These are phyloP conservation scores for Pandemis corylana DNA, from an alignment of 2,888 invertebrate species.

Conservation along the genomic window DNA sequence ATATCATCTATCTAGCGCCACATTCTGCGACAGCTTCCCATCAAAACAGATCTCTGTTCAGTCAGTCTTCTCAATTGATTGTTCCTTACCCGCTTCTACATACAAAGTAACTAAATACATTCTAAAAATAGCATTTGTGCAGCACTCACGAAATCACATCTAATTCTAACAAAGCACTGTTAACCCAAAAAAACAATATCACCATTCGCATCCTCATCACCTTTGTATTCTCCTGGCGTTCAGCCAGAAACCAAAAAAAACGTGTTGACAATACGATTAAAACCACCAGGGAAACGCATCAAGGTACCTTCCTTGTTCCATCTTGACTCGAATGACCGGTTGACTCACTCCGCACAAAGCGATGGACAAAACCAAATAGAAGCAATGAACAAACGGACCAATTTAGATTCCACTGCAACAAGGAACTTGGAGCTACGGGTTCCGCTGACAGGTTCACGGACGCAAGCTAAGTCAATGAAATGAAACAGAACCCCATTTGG, in stretches of 20 bases:
- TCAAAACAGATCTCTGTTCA: no score
- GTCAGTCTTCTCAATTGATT: no score
- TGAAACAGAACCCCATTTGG: no score
- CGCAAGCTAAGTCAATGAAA: slow-evolving; percentile 47
- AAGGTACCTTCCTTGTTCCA: slow-evolving; percentile 36
- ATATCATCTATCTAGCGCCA: no score
- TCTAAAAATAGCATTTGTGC: not conserved
- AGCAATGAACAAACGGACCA: slow-evolving; percentile 27
- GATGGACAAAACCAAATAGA: slow-evolving; percentile 31
- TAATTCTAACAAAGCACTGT: slow-evolving; percentile 22
- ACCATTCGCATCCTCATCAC: slow-evolving; percentile 50
- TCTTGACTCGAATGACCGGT: slow-evolving; percentile 34
- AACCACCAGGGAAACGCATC: slow-evolving; percentile 23
- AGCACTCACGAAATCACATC: slow-evolving; percentile 19
- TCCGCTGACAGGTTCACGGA: slow-evolving; percentile 47
- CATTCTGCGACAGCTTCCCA: no score
- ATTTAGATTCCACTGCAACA: slow-evolving; percentile 27
- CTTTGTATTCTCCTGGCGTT: slow-evolving; percentile 60
- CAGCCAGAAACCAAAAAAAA: slow-evolving; percentile 62
- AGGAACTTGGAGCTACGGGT: slow-evolving; percentile 1
- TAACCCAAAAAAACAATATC: slow-evolving; percentile 53
- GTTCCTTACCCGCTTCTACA: no score
- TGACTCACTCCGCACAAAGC: slow-evolving; percentile 32
- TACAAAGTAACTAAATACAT: no score
- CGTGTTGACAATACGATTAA: slow-evolving; percentile 45